These are phyloP conservation scores for Perizoma affinitatum DNA, from an alignment of 2,888 invertebrate genomes.

Conservation along the genomic window DNA sequence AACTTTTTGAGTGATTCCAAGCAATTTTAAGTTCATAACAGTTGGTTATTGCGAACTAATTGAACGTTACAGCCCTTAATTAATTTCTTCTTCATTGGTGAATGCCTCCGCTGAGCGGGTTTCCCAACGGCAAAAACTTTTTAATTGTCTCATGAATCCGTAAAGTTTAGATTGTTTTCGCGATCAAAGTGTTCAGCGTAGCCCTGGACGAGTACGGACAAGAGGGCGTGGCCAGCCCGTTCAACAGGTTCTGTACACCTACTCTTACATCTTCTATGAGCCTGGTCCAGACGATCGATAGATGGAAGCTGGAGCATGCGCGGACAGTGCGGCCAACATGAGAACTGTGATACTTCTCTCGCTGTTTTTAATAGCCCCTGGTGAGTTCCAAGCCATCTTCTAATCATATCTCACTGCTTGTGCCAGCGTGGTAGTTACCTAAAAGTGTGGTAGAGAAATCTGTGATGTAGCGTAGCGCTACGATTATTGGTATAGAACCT, in stretches of 20 bases:
- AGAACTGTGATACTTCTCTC: slow-evolving; percentile 70
- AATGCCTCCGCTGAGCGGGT: slow-evolving; percentile 30
- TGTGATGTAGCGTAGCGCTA: slow-evolving; percentile 6
- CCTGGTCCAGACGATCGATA: slow-evolving; percentile 68
- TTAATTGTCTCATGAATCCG: slow-evolving; percentile 72
- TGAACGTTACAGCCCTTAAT: slow-evolving; percentile 32
- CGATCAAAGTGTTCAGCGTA: slow-evolving; percentile 65
- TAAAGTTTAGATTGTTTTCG: slow-evolving; percentile 77
- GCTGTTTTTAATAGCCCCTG: slow-evolving; percentile 67
- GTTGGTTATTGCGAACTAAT: background rate
- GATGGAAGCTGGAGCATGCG: slow-evolving; percentile 75
- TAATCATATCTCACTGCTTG: slow-evolving; percentile 13
- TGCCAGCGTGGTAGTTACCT: slow-evolving; percentile 14
- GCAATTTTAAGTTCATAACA: background rate
- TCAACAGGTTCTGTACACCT: slow-evolving; percentile 73
- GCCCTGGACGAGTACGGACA: slow-evolving; percentile 44
- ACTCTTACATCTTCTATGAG: slow-evolving; percentile 18
- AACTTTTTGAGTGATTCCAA: background rate
- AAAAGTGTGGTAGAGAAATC: slow-evolving; percentile 5
- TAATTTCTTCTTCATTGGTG: slow-evolving; percentile 43
- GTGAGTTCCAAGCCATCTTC: slow-evolving; percentile 56
- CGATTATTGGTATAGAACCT: slow-evolving; percentile 14
- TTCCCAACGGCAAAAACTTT: slow-evolving; percentile 55
- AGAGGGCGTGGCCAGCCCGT: slow-evolving; percentile 56
- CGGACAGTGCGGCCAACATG: slow-evolving; percentile 68